phyloP scores from a whole-genome alignment of 92 coral and sea anemone genomes.

The Parazoanthus darwini region DNA sequence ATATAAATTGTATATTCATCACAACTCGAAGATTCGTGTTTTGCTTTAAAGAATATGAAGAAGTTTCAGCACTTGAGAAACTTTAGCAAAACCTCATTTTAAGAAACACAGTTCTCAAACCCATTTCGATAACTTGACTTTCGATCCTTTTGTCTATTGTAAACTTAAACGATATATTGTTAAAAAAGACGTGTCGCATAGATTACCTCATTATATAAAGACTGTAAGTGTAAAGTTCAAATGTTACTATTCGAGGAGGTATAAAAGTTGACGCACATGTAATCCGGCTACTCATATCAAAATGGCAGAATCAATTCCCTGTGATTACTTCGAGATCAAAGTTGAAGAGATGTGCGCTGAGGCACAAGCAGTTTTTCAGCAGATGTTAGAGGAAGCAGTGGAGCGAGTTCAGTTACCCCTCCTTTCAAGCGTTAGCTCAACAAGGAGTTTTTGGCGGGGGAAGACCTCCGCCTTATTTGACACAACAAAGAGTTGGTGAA shows the following conservation, averaged over 20 bases:
- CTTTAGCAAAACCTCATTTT: too few species aligned
- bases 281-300: background rate
- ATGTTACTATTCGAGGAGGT: background rate
- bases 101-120: too few species aligned
- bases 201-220: too few species aligned
- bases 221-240: background rate
- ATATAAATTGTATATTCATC: too few species aligned
- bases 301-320: background rate
- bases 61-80: too few species aligned
- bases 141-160: too few species aligned
- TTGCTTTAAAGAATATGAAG: too few species aligned
- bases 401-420: background rate
- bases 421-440: background rate
- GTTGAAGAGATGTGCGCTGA: background rate
- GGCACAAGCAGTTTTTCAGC: background rate
- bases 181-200: too few species aligned
- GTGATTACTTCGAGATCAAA: slow-evolving; percentile 1
- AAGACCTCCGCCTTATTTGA: background rate
- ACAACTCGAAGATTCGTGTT: too few species aligned
- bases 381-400: background rate
- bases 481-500: background rate
- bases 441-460: background rate
- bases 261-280: background rate
- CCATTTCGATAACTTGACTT: too few species aligned
- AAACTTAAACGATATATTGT: too few species aligned